These are phyloP conservation scores for Nebria ingens DNA, from an alignment of 1,140 invertebrate species.

Conservation along the genomic window DNA sequence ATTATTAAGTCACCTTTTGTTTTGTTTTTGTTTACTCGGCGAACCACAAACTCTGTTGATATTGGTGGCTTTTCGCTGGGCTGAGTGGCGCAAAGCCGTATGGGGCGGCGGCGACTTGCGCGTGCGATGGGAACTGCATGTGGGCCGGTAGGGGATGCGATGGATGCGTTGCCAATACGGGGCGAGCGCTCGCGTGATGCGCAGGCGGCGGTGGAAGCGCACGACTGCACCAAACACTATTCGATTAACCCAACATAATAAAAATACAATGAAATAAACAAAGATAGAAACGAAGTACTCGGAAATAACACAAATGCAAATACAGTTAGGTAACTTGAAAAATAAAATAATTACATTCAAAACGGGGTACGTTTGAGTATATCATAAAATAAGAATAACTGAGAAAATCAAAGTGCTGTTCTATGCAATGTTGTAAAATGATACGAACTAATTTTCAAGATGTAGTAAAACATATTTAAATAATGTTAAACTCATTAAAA, in stretches of 20 bases:
- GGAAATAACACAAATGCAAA: neutral
- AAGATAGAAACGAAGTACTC: constrained; percentile 3
- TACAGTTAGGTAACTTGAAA: too few species aligned
- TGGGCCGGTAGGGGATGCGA: constrained; percentile 75
- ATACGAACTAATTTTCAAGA: too few species aligned
- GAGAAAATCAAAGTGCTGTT: too few species aligned
- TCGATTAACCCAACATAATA: constrained; percentile 2
- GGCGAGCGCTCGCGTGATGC: constrained; percentile 71
- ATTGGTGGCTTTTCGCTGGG: constrained; percentile 59
- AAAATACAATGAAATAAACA: constrained; percentile 12
- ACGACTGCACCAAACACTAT: constrained; percentile 42
- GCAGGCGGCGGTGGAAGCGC: constrained; percentile 72
- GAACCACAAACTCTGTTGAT: constrained; percentile 66
- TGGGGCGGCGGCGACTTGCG: constrained; percentile 51
- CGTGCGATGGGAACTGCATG: constrained; percentile 63
- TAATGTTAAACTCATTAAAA: too few species aligned
- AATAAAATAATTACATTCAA: too few species aligned
- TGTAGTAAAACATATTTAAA: too few species aligned
- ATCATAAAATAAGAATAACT: too few species aligned
- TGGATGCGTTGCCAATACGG: constrained; percentile 59
- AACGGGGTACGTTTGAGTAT: too few species aligned
- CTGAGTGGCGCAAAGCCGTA: constrained; percentile 60
- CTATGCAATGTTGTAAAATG: too few species aligned
- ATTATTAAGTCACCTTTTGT: too few species aligned
- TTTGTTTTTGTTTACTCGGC: constrained; percentile 43